Evolutionary conservation across 1,140 invertebrate genomes (phyloP).

Genomic region (Formica selysi): DNA sequence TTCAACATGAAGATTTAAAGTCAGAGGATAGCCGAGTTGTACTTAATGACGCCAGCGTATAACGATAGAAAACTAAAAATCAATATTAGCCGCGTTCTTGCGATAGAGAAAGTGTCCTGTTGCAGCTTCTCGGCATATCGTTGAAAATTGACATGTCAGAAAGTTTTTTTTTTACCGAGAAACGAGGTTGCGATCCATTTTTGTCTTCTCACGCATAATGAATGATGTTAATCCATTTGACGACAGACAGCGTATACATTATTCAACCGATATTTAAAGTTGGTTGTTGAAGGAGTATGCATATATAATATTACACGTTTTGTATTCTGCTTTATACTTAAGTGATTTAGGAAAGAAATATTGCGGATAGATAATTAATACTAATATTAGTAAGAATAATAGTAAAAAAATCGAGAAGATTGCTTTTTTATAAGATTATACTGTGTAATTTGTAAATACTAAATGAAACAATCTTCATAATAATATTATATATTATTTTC

Average conservation of each 20-base stretch:
- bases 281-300: background rate
- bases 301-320: background rate
- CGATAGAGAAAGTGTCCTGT: conserved; percentile 37
- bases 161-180: conserved; percentile 53
- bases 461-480: background rate
- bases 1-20: conserved; percentile 32
- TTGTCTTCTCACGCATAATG: conserved; percentile 53
- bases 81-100: conserved; percentile 34
- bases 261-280: background rate
- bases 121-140: conserved; percentile 25
- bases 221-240: conserved; percentile 33
- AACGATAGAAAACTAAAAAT: conserved; percentile 35
- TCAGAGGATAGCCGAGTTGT: conserved; percentile 25
- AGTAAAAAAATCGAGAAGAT: background rate
- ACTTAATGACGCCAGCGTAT: background rate
- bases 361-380: background rate
- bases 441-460: background rate
- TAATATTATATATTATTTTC: background rate
- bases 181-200: conserved; percentile 40
- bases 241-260: background rate
- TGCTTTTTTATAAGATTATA: background rate
- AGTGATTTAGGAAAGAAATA: background rate
- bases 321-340: background rate
- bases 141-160: conserved; percentile 59
- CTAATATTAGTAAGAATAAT: background rate